Conservation (phyloP, 2,797 vertebrate genomes). For the Myripristis murdjan region DNA sequence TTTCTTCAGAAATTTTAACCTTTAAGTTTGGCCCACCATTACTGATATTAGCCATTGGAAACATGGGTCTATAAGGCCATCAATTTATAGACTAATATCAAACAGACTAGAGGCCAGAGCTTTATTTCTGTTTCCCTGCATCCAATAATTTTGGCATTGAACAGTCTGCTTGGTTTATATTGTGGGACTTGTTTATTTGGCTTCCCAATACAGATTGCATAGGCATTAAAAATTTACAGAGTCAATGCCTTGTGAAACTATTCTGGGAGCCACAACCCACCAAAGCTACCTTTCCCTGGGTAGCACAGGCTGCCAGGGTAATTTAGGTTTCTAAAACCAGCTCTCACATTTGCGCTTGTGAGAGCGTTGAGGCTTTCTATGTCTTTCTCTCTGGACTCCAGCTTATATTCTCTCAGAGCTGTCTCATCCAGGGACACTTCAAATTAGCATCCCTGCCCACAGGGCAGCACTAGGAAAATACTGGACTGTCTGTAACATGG, state of each 20-base stretch:
- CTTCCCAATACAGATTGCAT: conserved; percentile 27
- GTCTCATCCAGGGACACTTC: conserved; percentile 77
- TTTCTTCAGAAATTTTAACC: neutral
- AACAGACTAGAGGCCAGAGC: neutral
- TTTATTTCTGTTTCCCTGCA: conserved; percentile 8
- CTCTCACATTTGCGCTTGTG: conserved; percentile 53
- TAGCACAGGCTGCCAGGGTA: conserved; percentile 47
- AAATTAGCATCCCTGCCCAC: conserved; percentile 79
- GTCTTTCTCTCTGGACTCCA: conserved; percentile 61
- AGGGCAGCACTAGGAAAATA: conserved; percentile 67
- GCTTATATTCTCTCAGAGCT: conserved; percentile 72
- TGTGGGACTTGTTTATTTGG: conserved; percentile 31
- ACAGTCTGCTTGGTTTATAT: conserved; percentile 18
- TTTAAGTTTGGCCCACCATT: no score
- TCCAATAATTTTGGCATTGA: neutral
- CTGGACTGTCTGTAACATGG: conserved; percentile 71
- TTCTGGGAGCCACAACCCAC: conserved; percentile 46
- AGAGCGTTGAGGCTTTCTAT: conserved; percentile 64
- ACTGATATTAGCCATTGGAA: neutral
- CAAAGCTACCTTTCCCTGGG: conserved; percentile 60
- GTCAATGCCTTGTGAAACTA: conserved; percentile 55
- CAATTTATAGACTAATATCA: neutral
- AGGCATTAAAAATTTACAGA: conserved; percentile 53
- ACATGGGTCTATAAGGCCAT: neutral
- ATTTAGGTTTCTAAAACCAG: conserved; percentile 68